Evolutionary conservation across 2,797 vertebrate genomes (phyloP), one percentile per base, ranked within the genome.

Genomic region (Labroides dimidiatus): DNA sequence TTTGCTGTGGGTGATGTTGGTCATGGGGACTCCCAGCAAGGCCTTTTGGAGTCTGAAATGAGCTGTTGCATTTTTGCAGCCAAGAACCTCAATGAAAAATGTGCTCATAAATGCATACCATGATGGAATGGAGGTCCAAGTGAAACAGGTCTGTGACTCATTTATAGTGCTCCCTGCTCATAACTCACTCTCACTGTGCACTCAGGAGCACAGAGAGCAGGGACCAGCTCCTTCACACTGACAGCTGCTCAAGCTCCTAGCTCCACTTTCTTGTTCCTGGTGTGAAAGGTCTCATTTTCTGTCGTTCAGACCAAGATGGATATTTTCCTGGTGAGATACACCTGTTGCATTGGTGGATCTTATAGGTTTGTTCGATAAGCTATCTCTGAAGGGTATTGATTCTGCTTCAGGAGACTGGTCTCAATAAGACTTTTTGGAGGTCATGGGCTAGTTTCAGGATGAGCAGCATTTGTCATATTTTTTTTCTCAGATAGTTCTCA

Each of bases 111-210:
- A 80, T 78, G 39, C 53, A 52, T n/a, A 47, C 33, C 41, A 10
- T 54, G 65, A 72, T 69, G 30, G 45, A 62, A 39, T 10, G 14
- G 15, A 5, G n/a, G 67, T 86, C 78, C 79, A 85, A 84, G 57
- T 1, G 4, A 82, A 77, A 78, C 63, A 81, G 57, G 17, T 51
- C 60, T 24, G 21, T 56, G 74, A 78, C 66, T 81, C 56, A 54
- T 77, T 72, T 68, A 69, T 56, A 8, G 53, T 39, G 58, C 51
- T 21, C 59, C 0, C 53, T 58, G 44, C 52, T 77, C 51, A 49
- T 65, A 80, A 75, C 54, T 56, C 62, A 50, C 36, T 58, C 19
- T 20, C 24, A 56, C 47, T 69, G 43, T 64, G 62, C 57, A 47
- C 52, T 9, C 45, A 52, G 37, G 68, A 57, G 30, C 33, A 45